Evolutionary conservation across 2,113 vertebrate species (phyloP).

Genomic region (Burhinus oedicnemus): DNA sequence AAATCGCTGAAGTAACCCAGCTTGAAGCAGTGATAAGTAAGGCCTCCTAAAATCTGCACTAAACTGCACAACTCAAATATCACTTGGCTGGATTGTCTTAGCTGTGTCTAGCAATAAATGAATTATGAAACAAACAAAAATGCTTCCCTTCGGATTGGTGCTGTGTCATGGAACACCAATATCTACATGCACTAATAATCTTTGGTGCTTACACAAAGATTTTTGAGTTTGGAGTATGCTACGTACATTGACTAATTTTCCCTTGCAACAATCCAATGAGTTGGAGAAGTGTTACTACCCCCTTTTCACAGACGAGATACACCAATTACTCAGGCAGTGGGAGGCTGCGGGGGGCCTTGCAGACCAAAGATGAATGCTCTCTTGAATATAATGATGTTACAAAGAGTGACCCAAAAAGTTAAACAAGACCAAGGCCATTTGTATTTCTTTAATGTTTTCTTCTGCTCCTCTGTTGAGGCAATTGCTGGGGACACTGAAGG

Average conservation of each 20-base stretch:
- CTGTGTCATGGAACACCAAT: not conserved
- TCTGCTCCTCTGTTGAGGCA: not conserved
- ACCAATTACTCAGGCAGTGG: not conserved
- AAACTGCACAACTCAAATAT: not conserved
- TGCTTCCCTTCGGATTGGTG: not conserved
- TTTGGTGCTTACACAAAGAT: not conserved
- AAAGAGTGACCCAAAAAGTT: not conserved
- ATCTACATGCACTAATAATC: not conserved
- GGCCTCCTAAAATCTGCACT: not conserved
- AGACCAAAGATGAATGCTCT: not conserved
- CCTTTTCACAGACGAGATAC: not conserved
- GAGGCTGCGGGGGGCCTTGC: fast-evolving
- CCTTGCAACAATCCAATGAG: not conserved
- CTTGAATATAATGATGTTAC: not conserved
- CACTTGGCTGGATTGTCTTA: not conserved
- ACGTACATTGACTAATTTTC: not conserved
- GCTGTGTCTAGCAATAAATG: not conserved
- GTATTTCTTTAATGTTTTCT: not conserved
- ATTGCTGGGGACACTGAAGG: not conserved
- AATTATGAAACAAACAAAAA: not conserved
- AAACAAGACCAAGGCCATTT: not conserved
- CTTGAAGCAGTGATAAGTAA: not conserved
- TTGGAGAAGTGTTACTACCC: not conserved
- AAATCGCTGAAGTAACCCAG: conserved; percentile 16
- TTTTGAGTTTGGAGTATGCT: not conserved